These are phyloP conservation scores for Thamnophis sirtalis DNA, from an alignment of 2,113 vertebrate species.

Conservation along the genomic window DNA sequence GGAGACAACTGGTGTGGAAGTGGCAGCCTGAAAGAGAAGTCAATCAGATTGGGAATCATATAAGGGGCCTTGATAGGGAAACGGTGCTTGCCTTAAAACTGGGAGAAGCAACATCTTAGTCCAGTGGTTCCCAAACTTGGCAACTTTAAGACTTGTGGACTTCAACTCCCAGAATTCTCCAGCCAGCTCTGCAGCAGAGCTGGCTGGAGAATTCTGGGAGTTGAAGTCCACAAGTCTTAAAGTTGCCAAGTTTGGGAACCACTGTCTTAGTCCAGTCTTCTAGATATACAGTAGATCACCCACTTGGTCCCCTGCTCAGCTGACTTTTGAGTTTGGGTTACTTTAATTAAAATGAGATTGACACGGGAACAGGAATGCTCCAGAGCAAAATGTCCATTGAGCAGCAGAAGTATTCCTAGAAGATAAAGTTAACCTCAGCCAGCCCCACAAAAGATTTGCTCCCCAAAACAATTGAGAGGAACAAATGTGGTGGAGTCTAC, in stretches of 20 bases:
- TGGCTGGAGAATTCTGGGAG: too few species aligned
- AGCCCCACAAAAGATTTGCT: neutral
- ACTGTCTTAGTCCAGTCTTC: neutral
- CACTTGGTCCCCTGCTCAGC: neutral
- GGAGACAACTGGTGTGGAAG: conserved; percentile 49
- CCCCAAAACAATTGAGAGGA: neutral
- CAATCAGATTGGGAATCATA: neutral
- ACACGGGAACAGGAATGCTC: neutral
- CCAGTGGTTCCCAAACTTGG: too few species aligned
- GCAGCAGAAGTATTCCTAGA: neutral
- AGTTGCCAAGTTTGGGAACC: too few species aligned
- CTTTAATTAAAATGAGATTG: neutral
- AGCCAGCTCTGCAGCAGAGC: too few species aligned
- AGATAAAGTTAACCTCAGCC: neutral
- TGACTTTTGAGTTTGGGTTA: neutral
- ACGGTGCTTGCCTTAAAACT: neutral
- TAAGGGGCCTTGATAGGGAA: neutral
- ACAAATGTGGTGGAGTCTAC: neutral
- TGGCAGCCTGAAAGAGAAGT: conserved; percentile 55
- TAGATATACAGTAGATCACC: neutral
- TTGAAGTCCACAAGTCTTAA: too few species aligned
- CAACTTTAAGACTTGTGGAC: too few species aligned
- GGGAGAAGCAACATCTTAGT: neutral
- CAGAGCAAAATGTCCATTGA: neutral
- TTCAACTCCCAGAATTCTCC: too few species aligned